Evolutionary conservation across 2,797 vertebrate species (phyloP).

Genomic region (Geotria australis): DNA sequence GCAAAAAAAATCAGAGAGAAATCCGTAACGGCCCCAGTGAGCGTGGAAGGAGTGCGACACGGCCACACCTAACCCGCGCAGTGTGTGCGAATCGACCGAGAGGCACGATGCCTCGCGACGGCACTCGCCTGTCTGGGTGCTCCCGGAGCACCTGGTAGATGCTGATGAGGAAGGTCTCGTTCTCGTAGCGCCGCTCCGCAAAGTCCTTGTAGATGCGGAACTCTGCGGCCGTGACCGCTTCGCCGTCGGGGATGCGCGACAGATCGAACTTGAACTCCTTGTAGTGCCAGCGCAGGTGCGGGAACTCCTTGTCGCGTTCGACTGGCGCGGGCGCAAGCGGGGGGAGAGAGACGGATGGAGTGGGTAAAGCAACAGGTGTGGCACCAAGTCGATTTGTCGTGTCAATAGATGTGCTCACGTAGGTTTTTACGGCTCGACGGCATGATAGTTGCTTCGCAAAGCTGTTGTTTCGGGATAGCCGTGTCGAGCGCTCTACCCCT

Average conservation of each 20-base stretch:
- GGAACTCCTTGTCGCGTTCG: conserved; percentile 73
- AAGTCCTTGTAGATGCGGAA: conserved; percentile 94
- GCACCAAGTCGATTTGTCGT: no score
- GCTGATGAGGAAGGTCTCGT: conserved; percentile 72
- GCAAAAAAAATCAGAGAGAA: no score
- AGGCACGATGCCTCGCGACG: neutral
- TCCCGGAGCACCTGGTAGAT: conserved; percentile 85
- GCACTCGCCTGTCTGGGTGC: conserved; percentile 41
- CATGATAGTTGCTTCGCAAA: no score
- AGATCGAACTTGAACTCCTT: conserved; percentile 76
- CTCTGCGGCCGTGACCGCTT: conserved; percentile 70
- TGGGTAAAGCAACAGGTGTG: neutral
- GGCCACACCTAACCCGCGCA: no score
- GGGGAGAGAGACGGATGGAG: no score
- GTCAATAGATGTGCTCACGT: no score
- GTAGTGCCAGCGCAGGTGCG: conserved; percentile 56
- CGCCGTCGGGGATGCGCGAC: conserved; percentile 71
- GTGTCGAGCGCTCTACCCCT: no score
- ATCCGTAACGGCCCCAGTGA: no score
- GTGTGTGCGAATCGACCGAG: no score
- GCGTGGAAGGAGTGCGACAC: no score
- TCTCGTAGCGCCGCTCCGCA: conserved; percentile 49
- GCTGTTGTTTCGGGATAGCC: no score
- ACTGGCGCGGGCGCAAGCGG: conserved; percentile 15
- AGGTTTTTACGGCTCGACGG: no score